phyloP scores from a whole-genome alignment of 1,140 invertebrate genomes.

The Heliconius melpomene region DNA sequence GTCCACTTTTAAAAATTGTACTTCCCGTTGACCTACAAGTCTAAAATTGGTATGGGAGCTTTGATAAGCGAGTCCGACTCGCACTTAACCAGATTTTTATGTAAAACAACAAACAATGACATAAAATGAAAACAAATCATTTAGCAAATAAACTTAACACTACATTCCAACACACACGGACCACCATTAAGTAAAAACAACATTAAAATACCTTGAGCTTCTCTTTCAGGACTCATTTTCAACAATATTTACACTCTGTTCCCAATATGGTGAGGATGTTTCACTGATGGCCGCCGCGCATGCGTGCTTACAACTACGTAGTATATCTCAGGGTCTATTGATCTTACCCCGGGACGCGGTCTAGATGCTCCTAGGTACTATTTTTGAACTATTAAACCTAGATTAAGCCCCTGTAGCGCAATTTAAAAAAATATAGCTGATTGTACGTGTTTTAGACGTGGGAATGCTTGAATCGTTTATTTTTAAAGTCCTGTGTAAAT shows the following conservation, averaged over 20 bases:
- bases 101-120: not conserved
- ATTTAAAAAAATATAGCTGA: not conserved
- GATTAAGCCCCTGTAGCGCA: not conserved
- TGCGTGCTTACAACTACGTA: conserved; percentile 37
- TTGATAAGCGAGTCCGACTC: too few relatives aligned
- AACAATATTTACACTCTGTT: conserved; percentile 49
- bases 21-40: too few relatives aligned
- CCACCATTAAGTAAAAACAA: conserved; percentile 7
- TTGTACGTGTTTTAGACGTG: not conserved
- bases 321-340: conserved; percentile 53
- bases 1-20: too few relatives aligned
- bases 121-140: not conserved
- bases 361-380: not conserved
- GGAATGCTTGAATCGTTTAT: too few relatives aligned
- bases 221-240: conserved; percentile 60
- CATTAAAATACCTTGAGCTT: conserved; percentile 52
- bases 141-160: not conserved
- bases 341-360: conserved; percentile 47
- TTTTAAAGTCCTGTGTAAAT: too few relatives aligned
- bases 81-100: not conserved
- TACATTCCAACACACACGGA: conserved; percentile 1
- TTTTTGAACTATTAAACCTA: not conserved
- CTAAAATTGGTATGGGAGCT: too few relatives aligned
- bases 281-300: conserved; percentile 50
- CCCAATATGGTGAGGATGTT: conserved; percentile 43